Evolutionary conservation across 2,797 vertebrate genomes (phyloP).

Genomic region (Enteromius paludinosus): DNA sequence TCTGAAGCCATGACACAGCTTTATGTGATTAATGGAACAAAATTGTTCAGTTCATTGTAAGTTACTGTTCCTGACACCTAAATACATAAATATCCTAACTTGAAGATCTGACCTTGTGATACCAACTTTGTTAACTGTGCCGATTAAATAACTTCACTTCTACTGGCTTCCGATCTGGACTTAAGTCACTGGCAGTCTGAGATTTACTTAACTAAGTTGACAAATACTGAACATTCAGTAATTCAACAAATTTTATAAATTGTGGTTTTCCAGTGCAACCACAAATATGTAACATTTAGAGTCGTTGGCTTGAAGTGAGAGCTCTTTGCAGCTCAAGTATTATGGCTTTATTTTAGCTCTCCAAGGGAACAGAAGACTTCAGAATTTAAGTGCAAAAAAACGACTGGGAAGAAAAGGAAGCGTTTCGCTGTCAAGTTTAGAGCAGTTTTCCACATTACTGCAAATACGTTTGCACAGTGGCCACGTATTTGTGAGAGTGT

Average conservation of each 20-base stretch:
- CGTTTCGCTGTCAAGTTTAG: slow-evolving; percentile 8
- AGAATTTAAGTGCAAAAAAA: slow-evolving; percentile 18
- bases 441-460: slow-evolving; percentile 7
- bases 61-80: background rate
- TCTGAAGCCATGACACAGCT: background rate
- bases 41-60: background rate
- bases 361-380: slow-evolving; percentile 1
- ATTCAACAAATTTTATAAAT: slow-evolving; percentile 78
- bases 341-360: slow-evolving; percentile 8
- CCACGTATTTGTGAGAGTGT: slow-evolving; percentile 63
- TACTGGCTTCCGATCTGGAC: background rate
- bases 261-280: slow-evolving; percentile 82
- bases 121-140: background rate
- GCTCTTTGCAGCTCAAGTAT: background rate
- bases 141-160: background rate
- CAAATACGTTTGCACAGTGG: background rate
- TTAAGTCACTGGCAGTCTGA: slow-evolving; percentile 2
- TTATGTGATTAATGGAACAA: background rate
- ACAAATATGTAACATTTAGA: slow-evolving; percentile 78
- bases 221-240: slow-evolving; percentile 45
- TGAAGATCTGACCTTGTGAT: background rate
- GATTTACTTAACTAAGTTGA: slow-evolving; percentile 49
- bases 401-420: background rate
- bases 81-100: background rate
- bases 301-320: slow-evolving; percentile 12